Evolutionary conservation across 2,888 invertebrate species (phyloP), one percentile per base, ranked within the genome.

Genomic region (Sminthurinus aureus): DNA sequence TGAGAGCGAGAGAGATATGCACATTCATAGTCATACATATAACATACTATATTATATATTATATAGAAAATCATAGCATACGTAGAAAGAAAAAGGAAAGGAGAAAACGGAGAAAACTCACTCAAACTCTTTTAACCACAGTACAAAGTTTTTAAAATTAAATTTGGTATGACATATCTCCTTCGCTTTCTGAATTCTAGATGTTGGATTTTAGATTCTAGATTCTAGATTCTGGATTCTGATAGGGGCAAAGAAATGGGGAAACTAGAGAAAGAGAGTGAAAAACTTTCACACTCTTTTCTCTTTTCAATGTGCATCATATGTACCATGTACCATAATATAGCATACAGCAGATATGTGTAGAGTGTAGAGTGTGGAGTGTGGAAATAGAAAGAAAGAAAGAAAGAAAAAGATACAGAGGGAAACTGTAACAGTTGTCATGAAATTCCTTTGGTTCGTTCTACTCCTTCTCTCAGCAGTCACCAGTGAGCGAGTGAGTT

Each of bases 351-450:
- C 38, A 38, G 38, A 38, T 38, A 38, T 38, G 38, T 38, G 6
- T 38, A 38, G 6, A 38, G 3, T 38, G 6, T 38, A 38, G 6
- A 38, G 38, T 38, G 38, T n/a, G 18, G 6, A n/a, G n/a, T n/a
- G n/a, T 24, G 26, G 58, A 78, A 9, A 67, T 18, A 8, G 67
- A 67, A n/a, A 64, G 64, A n/a, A 64, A 64, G 9, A 15, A 3
- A 8, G 67, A 67, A n/a, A 64, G 64, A n/a, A 64, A 64, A 64
- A 15, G 18, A 15, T 64, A 15, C 64, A 38, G 6, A 38, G 38
- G 38, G 38, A 64, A 20, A 24, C 78, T 13, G 78, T 66, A 78
- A 78, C 78, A 78, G 66, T 78, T 78, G 78, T 78, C 78, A 78
- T 58, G 66, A 38, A 38, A 24, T 58, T 24, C 22, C 73, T 73